Conservation (phyloP, 2,888 invertebrate species). For the Torymus texanus region DNA sequence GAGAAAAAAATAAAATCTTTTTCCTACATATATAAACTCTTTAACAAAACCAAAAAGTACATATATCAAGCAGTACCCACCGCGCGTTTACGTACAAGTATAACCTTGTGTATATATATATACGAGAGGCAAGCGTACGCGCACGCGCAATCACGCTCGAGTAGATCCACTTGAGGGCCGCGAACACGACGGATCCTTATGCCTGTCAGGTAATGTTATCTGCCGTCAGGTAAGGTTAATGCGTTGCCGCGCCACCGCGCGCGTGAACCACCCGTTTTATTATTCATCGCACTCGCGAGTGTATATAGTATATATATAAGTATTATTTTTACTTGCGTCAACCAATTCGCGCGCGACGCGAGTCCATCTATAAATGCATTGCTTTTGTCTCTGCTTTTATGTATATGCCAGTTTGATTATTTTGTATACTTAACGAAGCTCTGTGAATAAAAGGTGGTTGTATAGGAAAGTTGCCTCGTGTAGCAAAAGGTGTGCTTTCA, state of each 20-base stretch:
- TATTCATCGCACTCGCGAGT: slow-evolving; percentile 54
- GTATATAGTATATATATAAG: background rate
- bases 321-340: slow-evolving; percentile 61
- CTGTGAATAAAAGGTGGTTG: too few relatives aligned
- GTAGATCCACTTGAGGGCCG: slow-evolving; percentile 59
- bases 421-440: too few relatives aligned
- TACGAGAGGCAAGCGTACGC: slow-evolving; percentile 53
- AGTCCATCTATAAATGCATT: slow-evolving; percentile 35
- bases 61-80: background rate
- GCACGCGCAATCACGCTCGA: slow-evolving; percentile 61
- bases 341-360: slow-evolving; percentile 50
- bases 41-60: too few relatives aligned
- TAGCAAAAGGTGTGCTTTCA: too few relatives aligned
- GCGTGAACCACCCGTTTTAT: slow-evolving; percentile 55
- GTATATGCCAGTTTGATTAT: too few relatives aligned
- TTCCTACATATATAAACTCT: too few relatives aligned
- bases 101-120: background rate
- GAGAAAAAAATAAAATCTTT: too few relatives aligned
- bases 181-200: slow-evolving; percentile 61
- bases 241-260: slow-evolving; percentile 44
- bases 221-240: too few relatives aligned
- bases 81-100: background rate
- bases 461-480: too few relatives aligned
- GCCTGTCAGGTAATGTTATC: slow-evolving; percentile 64
- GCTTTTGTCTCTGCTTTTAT: background rate